Percentiles rank a stretch among this genome's conserved stretches.
Evolutionary conservation across 2,113 vertebrate species (phyloP).

Genomic region (Oxygymnocypris stewartii): DNA sequence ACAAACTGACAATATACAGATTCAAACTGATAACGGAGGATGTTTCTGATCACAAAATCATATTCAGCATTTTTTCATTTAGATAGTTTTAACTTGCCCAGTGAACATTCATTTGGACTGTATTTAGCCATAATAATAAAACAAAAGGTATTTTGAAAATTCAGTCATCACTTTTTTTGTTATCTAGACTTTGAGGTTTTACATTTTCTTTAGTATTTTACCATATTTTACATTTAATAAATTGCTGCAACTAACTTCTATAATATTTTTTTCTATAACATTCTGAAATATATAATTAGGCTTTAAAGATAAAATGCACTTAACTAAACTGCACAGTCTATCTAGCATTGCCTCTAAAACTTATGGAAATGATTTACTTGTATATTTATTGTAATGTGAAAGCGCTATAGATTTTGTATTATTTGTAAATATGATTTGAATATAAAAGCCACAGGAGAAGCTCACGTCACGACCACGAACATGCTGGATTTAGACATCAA

Average conservation of each 20-base stretch:
- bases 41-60: not conserved
- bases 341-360: not conserved
- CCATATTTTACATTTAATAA: not conserved
- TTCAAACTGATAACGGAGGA: not conserved
- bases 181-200: not conserved
- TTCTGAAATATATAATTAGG: not conserved
- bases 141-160: not conserved
- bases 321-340: not conserved
- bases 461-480: too few species aligned
- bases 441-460: too few species aligned
- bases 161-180: not conserved
- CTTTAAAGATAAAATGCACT: not conserved
- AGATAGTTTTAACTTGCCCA: not conserved
- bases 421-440: too few species aligned
- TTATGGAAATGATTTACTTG: not conserved
- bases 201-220: not conserved
- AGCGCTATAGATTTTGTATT: too few species aligned
- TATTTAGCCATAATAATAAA: not conserved
- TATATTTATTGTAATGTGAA: not conserved
- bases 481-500: not conserved
- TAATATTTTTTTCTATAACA: not conserved
- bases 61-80: not conserved
- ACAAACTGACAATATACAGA: not conserved
- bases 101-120: not conserved
- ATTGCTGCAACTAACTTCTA: not conserved